These are phyloP conservation scores for Drosophila borealis DNA, from an alignment of 2,888 invertebrate species.

Conservation along the genomic window DNA sequence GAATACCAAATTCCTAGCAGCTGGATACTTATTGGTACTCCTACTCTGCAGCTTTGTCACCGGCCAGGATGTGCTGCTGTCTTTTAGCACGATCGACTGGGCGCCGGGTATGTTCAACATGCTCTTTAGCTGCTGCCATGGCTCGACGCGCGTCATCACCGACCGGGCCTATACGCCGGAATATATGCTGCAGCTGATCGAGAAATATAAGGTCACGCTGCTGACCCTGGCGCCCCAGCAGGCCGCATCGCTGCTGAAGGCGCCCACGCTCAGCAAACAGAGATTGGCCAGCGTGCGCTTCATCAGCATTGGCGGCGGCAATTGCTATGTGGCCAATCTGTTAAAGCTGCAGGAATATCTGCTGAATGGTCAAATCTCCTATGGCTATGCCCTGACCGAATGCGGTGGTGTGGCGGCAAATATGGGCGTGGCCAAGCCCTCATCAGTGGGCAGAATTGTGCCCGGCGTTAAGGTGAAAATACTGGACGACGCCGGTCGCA, in stretches of 20 bases:
- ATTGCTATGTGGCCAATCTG: slow-evolving; percentile 72
- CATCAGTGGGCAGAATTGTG: slow-evolving; percentile 76
- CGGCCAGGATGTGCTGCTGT: slow-evolving; percentile 75
- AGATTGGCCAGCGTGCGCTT: slow-evolving; percentile 70
- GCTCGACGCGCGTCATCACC: slow-evolving; percentile 80
- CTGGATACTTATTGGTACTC: neutral
- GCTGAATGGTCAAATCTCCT: slow-evolving; percentile 69
- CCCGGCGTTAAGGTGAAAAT: slow-evolving; percentile 78
- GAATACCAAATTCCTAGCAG: neutral
- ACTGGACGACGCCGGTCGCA: slow-evolving; percentile 75
- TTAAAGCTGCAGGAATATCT: slow-evolving; percentile 74
- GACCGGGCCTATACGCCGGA: slow-evolving; percentile 76
- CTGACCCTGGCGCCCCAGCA: slow-evolving; percentile 76
- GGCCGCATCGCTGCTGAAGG: slow-evolving; percentile 67
- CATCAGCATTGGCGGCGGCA: slow-evolving; percentile 76
- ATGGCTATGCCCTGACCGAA: slow-evolving; percentile 81
- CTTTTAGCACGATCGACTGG: slow-evolving; percentile 81
- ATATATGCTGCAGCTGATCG: slow-evolving; percentile 73
- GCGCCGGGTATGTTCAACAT: slow-evolving; percentile 79
- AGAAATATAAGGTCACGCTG: slow-evolving; percentile 77
- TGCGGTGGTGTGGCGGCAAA: slow-evolving; percentile 75
- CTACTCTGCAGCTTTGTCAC: slow-evolving; percentile 70
- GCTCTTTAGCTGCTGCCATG: slow-evolving; percentile 76
- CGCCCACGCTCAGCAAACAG: slow-evolving; percentile 60
- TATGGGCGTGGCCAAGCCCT: slow-evolving; percentile 71